These are phyloP conservation scores for Tetranychus piercei DNA, from an alignment of 2,888 invertebrate genomes.

Conservation along the genomic window DNA sequence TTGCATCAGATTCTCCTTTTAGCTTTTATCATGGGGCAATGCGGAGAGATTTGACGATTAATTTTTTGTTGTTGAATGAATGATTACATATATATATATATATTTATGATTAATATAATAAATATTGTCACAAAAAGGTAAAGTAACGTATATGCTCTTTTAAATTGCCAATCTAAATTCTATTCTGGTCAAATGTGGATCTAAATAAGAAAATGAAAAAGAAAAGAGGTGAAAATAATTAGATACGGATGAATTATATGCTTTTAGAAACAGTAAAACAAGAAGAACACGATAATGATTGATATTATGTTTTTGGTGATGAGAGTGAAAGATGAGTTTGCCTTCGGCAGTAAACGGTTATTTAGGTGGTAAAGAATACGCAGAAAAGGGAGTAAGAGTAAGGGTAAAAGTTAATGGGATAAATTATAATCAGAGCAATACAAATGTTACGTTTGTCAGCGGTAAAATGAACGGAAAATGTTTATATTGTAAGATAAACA, in stretches of 20 bases:
- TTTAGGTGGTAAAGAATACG: background rate
- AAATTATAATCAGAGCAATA: background rate
- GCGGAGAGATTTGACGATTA: background rate
- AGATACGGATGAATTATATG: background rate
- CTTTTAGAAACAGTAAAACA: background rate
- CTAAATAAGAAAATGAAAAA: background rate
- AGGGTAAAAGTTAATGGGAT: background rate
- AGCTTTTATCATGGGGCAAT: background rate
- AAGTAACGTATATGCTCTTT: background rate
- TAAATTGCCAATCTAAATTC: slow-evolving; percentile 5
- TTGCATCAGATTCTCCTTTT: background rate
- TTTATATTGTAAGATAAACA: too few relatives aligned
- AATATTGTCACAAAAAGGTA: slow-evolving; percentile 1
- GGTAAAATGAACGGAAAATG: background rate
- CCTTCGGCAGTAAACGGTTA: background rate
- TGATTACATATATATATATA: background rate
- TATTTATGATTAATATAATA: slow-evolving; percentile 1
- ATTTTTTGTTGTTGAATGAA: background rate
- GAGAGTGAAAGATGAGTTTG: background rate
- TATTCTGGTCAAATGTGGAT: slow-evolving; percentile 6
- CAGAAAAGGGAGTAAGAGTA: background rate
- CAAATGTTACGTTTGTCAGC: background rate
- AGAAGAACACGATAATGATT: background rate
- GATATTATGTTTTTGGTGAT: background rate
- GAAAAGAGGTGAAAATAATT: background rate